phyloP scores from a whole-genome alignment of 2,113 vertebrate species.

The Dromaius novaehollandiae region DNA sequence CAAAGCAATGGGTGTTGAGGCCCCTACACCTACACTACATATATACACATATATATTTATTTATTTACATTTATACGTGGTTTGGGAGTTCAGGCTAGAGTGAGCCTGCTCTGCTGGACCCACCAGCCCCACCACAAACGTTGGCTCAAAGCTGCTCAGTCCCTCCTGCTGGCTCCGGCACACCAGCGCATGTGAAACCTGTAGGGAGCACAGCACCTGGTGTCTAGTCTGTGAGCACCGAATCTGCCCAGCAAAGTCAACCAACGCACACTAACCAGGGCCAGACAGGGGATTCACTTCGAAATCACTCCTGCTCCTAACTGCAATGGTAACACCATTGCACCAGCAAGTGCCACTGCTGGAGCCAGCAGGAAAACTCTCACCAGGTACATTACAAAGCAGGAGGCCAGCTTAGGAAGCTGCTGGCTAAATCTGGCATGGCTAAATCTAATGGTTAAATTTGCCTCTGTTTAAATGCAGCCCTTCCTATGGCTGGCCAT shows the following conservation, averaged over 20 bases:
- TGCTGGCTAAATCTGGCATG: not conserved
- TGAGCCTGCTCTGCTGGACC: too few species aligned
- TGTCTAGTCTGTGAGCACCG: too few species aligned
- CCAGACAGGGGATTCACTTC: not conserved
- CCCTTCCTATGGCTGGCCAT: not conserved
- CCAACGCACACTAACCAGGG: not conserved
- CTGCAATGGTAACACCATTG: not conserved
- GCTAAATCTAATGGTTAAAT: not conserved
- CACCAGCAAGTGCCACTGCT: rapidly evolving
- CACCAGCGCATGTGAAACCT: too few species aligned
- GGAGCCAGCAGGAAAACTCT: not conserved
- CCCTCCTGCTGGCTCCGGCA: too few species aligned
- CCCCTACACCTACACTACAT: not conserved
- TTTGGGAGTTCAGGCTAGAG: not conserved
- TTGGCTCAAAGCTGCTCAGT: too few species aligned
- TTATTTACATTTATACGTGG: not conserved
- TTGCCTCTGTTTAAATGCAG: not conserved
- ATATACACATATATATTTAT: rapidly evolving
- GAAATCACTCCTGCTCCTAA: not conserved
- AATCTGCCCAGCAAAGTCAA: not conserved
- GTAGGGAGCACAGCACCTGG: too few species aligned
- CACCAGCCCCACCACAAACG: too few species aligned
- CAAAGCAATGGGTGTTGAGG: not conserved
- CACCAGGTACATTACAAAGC: not conserved
- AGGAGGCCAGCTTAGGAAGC: not conserved